phyloP scores from a whole-genome alignment of 2,888 invertebrate species.

The Melanostoma mellinum region DNA sequence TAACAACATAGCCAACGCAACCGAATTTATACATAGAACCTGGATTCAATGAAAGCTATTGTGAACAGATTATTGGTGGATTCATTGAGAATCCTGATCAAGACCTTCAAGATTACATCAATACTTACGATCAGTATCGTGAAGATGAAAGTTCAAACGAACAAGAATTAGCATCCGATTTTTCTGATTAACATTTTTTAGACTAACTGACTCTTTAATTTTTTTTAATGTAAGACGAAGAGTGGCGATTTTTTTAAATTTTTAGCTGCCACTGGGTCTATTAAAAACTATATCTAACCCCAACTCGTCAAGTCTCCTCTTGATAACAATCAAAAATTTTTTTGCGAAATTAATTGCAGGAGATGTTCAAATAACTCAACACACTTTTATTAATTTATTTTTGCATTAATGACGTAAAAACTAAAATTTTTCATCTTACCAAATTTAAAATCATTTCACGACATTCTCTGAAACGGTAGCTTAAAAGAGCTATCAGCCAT shows the following conservation, averaged over 20 bases:
- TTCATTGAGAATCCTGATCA: background rate
- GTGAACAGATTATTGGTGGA: background rate
- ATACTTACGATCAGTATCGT: background rate
- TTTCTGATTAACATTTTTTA: slow-evolving; percentile 19
- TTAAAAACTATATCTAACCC: slow-evolving; percentile 65
- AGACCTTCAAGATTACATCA: background rate
- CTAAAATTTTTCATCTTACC: slow-evolving; percentile 51
- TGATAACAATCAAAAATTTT: slow-evolving; percentile 39
- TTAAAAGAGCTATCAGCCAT: slow-evolving; percentile 46
- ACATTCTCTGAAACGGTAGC: slow-evolving; percentile 51
- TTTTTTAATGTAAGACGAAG: slow-evolving; percentile 50
- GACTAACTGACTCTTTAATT: slow-evolving; percentile 20
- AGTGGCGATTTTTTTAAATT: slow-evolving; percentile 65
- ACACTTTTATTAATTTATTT: slow-evolving; percentile 44
- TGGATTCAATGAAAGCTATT: background rate
- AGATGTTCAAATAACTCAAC: slow-evolving; percentile 38
- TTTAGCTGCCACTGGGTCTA: slow-evolving; percentile 67
- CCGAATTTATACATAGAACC: background rate
- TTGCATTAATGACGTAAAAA: slow-evolving; percentile 27
- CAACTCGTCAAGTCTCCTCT: slow-evolving; percentile 36
- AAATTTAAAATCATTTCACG: slow-evolving; percentile 35
- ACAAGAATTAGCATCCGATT: background rate
- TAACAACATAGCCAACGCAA: background rate
- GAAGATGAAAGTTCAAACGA: background rate
- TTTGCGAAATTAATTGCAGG: slow-evolving; percentile 53